phyloP scores from a whole-genome alignment of 1,140 invertebrate species.

The Oncopeltus fasciatus region DNA sequence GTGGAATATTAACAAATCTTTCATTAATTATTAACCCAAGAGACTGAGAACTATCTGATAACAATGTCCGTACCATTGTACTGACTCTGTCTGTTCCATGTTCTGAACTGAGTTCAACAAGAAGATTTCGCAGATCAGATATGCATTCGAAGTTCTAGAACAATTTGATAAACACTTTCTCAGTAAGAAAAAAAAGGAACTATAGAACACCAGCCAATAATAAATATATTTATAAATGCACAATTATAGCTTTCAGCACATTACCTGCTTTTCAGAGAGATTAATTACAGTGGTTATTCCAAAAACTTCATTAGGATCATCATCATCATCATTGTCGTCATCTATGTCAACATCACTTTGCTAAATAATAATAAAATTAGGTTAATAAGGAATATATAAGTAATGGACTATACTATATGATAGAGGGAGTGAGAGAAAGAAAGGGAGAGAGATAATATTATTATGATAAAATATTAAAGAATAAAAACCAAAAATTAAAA shows the following conservation, averaged over 20 bases:
- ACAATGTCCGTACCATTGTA: constrained; percentile 33
- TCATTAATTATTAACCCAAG: constrained; percentile 61
- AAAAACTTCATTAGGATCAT: constrained; percentile 58
- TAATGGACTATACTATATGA: too few relatives aligned
- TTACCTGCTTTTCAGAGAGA: constrained; percentile 56
- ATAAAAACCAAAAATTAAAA: too few relatives aligned
- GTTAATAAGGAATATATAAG: too few relatives aligned
- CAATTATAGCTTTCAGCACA: too few relatives aligned
- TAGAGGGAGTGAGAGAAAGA: too few relatives aligned
- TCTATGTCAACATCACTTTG: constrained; percentile 38
- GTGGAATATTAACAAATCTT: constrained; percentile 75
- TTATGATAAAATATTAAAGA: background rate
- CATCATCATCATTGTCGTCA: constrained; percentile 47
- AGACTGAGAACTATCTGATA: constrained; percentile 35
- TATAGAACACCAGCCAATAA: too few relatives aligned
- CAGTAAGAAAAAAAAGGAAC: background rate
- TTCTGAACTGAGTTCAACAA: constrained; percentile 42
- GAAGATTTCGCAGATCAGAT: constrained; percentile 41
- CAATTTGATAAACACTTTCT: background rate
- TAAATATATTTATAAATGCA: too few relatives aligned
- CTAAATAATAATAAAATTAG: constrained; percentile 20
- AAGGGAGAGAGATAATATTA: too few relatives aligned
- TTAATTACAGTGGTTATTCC: constrained; percentile 66
- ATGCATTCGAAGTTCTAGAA: constrained; percentile 44
- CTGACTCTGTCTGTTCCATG: constrained; percentile 35